Conservation (phyloP, 2,888 invertebrate genomes). For the Phyllotreta striolata region DNA sequence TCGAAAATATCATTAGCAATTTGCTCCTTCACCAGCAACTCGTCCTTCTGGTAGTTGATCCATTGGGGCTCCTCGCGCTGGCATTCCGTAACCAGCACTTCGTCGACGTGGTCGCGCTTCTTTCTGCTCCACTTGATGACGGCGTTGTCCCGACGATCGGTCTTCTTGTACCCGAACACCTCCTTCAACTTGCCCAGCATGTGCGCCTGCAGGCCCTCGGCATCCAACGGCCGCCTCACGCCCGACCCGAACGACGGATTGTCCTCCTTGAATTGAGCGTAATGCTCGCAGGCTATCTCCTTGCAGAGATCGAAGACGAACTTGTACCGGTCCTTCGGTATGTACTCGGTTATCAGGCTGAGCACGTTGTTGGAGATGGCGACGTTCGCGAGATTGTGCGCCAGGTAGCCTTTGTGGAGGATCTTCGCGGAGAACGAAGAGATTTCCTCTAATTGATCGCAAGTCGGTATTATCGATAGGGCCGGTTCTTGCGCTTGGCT, state of each 20-base stretch:
- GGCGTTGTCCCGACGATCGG: constrained; percentile 65
- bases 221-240: constrained; percentile 61
- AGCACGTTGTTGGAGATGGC: constrained; percentile 54
- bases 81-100: constrained; percentile 73
- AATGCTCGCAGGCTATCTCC: constrained; percentile 66
- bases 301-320: constrained; percentile 71
- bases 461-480: constrained; percentile 59
- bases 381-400: constrained; percentile 51
- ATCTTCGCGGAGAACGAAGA: constrained; percentile 61
- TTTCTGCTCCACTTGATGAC: constrained; percentile 71
- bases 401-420: constrained; percentile 60
- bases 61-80: constrained; percentile 77
- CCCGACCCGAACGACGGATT: constrained; percentile 65
- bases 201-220: constrained; percentile 62
- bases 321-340: constrained; percentile 64
- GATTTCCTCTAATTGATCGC: constrained; percentile 62
- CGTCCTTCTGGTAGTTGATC: constrained; percentile 77
- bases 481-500: constrained; percentile 52
- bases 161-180: constrained; percentile 65
- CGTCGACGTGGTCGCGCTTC: constrained; percentile 75
- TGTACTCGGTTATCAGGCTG: constrained; percentile 49
- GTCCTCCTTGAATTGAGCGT: constrained; percentile 60
- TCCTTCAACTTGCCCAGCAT: constrained; percentile 65
- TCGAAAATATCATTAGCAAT: constrained; percentile 68
- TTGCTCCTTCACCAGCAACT: constrained; percentile 71